Percentiles rank a stretch among this genome's conserved stretches.
These are phyloP conservation scores for Saccostrea echinata DNA, from an alignment of 1,140 invertebrate species.

Conservation along the genomic window DNA sequence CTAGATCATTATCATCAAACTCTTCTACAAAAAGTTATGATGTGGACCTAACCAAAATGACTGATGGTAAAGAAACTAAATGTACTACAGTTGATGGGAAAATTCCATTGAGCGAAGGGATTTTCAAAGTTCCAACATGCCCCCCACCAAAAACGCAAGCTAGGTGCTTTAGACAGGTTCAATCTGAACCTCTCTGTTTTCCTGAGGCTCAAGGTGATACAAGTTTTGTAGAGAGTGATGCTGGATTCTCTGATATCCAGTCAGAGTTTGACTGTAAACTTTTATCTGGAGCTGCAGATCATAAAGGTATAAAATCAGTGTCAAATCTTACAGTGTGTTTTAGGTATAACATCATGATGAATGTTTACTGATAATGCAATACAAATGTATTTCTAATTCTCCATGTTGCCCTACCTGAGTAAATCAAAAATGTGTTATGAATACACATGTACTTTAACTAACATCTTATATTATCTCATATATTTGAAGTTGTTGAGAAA, in stretches of 20 bases:
- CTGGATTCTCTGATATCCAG: slow-evolving; percentile 33
- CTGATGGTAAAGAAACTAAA: neutral
- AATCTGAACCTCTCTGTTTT: neutral
- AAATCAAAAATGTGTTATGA: too few species aligned
- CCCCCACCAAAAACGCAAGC: neutral
- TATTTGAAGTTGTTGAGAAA: neutral
- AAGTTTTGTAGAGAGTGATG: neutral
- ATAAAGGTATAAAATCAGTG: neutral
- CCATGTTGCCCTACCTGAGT: too few species aligned
- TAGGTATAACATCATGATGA: too few species aligned
- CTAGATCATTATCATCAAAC: neutral
- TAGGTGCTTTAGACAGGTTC: neutral
- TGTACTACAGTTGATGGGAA: neutral
- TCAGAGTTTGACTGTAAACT: slow-evolving; percentile 41
- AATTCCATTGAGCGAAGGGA: neutral
- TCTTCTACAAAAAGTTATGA: slow-evolving; percentile 13
- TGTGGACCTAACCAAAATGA: slow-evolving; percentile 1
- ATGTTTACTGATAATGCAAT: too few species aligned
- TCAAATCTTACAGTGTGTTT: too few species aligned
- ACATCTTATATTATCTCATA: neutral
- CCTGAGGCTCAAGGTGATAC: neutral
- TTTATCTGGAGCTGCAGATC: neutral
- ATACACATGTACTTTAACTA: too few species aligned
- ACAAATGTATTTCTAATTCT: too few species aligned
- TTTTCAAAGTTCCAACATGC: neutral